phyloP scores from a whole-genome alignment of 2,888 invertebrate genomes.

The Drosophila falleni region DNA sequence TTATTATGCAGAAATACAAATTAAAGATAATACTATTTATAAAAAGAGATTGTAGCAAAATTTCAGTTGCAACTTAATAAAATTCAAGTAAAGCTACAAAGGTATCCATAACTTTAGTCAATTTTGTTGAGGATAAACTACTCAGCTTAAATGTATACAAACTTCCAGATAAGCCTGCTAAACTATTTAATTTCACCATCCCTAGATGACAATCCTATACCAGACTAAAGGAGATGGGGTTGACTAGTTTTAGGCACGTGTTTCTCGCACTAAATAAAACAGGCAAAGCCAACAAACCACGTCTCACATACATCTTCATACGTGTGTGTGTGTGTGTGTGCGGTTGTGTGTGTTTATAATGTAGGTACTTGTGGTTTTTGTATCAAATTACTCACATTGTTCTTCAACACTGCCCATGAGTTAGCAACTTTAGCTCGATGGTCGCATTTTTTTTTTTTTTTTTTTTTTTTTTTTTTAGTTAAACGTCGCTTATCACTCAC shows the following conservation, averaged over 20 bases:
- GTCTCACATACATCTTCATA: constrained; percentile 1
- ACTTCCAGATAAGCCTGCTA: constrained; percentile 1
- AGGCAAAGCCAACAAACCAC: constrained; percentile 16
- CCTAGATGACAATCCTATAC: constrained; percentile 7
- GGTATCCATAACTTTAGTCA: background rate
- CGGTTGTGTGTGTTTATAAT: constrained; percentile 20
- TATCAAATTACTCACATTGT: constrained; percentile 53
- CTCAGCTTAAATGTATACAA: constrained; percentile 3
- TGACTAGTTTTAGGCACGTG: constrained; percentile 30
- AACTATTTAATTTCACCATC: constrained; percentile 10
- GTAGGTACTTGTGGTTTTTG: constrained; percentile 49
- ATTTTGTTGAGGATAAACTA: background rate
- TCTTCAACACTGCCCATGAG: constrained; percentile 47
- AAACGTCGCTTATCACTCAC: constrained; percentile 59
- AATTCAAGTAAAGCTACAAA: background rate
- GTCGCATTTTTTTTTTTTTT: constrained; percentile 44
- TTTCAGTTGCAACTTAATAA: background rate
- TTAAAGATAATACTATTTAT: background rate
- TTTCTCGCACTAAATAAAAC: constrained; percentile 25
- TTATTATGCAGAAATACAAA: background rate
- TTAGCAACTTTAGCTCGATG: constrained; percentile 36
- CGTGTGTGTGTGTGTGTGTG: constrained; percentile 4
- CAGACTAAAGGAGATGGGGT: background rate
- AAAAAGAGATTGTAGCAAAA: background rate
- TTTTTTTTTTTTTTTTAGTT: constrained; percentile 53